Base-by-base conservation (phyloP, 2,888 invertebrate species). In the Carabus problematicus region DNA sequence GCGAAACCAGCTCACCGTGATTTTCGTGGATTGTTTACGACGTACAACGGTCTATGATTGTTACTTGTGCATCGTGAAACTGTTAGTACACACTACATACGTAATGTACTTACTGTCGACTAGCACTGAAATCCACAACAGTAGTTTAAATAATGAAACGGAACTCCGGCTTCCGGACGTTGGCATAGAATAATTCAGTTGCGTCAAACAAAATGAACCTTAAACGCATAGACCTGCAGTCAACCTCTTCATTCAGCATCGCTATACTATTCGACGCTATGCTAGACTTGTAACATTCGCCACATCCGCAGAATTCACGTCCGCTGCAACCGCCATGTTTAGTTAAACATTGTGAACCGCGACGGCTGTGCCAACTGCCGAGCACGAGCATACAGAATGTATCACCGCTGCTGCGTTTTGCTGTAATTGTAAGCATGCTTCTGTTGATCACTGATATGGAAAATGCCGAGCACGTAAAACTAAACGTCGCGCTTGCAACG, bases 1-100 rank as follows among this genome's bases (percentile, higher is more conserved):
- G 49, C 59, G 49, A 29, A 8, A 18, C 11, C 66, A 18, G 39
- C 58, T 45, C 59, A 39, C 49, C 49, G 59, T 66, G 58, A 66
- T 58, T 66, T 29, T 39, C 45, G 58, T 49, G 45, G 66, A 66
- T 66, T 66, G 66, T 66, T 64, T 64, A 64, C 64, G 64, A 56
- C 55, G 41, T 52, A 42, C n/a, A 16, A 16, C 49, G 64, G 45
- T 64, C 56, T 64, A 29, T 64, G 64, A 64, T 64, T 64, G 43
- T 47, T 43, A 41, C 47, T 58, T 40, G 49, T 49, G 54, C 63
- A 54, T 18, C 42, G 40, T 18, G 41, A 49, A 29, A 40, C 47
- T 29, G 62, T 52, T 3, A 12, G 7, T 45, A 54, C 63, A 63
- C n/a, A 12, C 1, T 45, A 54, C 63, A 63, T 63, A 54, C 63